A percentile compares a stretch with the other conserved stretches of the same genome.
Evolutionary conservation across 2,888 invertebrate genomes (phyloP).

Genomic region (Leptopilina myrica): DNA sequence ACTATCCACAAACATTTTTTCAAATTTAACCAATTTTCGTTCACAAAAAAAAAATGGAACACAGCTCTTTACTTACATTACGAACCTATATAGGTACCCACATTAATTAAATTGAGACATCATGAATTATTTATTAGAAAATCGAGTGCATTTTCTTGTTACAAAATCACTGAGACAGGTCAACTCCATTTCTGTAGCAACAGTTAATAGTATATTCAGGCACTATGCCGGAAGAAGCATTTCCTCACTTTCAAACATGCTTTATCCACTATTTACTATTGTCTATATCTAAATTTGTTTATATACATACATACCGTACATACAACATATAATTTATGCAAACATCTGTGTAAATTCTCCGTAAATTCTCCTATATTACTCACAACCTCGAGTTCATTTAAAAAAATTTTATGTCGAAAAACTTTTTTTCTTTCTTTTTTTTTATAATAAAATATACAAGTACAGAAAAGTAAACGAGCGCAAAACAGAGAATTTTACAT

Average conservation of each 20-base stretch:
- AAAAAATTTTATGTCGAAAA: background rate
- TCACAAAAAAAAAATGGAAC: background rate
- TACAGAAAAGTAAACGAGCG: background rate
- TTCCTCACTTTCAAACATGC: conserved; percentile 20
- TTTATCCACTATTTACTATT: conserved; percentile 24
- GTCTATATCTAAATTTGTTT: background rate
- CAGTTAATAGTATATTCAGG: conserved; percentile 24
- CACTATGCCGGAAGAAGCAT: conserved; percentile 33
- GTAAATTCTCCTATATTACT: background rate
- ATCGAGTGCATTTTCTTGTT: conserved; percentile 38
- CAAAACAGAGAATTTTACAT: conserved; percentile 25
- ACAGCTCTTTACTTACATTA: background rate
- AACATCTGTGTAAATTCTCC: background rate
- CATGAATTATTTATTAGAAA: conserved; percentile 36
- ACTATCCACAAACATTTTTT: too few species aligned
- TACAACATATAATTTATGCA: background rate
- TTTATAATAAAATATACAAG: background rate
- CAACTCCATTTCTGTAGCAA: conserved; percentile 27
- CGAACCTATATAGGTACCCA: background rate
- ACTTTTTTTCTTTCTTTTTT: background rate
- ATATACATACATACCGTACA: background rate
- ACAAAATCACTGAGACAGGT: conserved; percentile 28
- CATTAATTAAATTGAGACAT: conserved; percentile 1
- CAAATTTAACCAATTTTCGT: background rate
- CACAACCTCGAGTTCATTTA: background rate